Conservation (phyloP, 2,888 invertebrate species). For the Hydropsyche betteni region DNA sequence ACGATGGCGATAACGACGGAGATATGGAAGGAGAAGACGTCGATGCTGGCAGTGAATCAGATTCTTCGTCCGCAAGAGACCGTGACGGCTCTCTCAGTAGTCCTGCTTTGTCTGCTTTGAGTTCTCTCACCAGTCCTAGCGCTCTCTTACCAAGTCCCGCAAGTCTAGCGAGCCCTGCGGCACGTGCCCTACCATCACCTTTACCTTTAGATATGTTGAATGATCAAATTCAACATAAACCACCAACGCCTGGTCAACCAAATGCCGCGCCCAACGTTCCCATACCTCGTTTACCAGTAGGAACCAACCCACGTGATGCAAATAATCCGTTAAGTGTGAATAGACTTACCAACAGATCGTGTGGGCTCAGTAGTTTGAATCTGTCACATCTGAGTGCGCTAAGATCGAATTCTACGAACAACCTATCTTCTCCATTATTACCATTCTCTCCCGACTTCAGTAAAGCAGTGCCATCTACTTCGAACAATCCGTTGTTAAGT, state of each 20-base stretch:
- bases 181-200: conserved; percentile 38
- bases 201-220: conserved; percentile 40
- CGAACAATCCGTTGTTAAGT: conserved; percentile 40
- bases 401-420: conserved; percentile 41
- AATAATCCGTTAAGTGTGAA: conserved; percentile 93
- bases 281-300: conserved; percentile 79
- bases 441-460: conserved; percentile 44
- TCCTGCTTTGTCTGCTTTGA: conserved; percentile 64
- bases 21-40: conserved; percentile 72
- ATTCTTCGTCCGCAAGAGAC: conserved; percentile 56
- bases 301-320: conserved; percentile 90
- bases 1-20: conserved; percentile 78
- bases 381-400: conserved; percentile 46
- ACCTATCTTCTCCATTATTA: conserved; percentile 39
- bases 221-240: conserved; percentile 53
- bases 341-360: conserved; percentile 80
- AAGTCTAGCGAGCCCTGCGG: conserved; percentile 54
- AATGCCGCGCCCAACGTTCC: conserved; percentile 57
- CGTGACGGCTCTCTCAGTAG: conserved; percentile 59
- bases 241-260: conserved; percentile 59
- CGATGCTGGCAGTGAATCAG: conserved; percentile 65
- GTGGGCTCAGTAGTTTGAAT: conserved; percentile 46
- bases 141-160: conserved; percentile 75
- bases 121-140: conserved; percentile 78
- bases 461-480: conserved; percentile 44